phyloP scores from a whole-genome alignment of 1,140 invertebrate genomes.

The Drosophila eugracilis region DNA sequence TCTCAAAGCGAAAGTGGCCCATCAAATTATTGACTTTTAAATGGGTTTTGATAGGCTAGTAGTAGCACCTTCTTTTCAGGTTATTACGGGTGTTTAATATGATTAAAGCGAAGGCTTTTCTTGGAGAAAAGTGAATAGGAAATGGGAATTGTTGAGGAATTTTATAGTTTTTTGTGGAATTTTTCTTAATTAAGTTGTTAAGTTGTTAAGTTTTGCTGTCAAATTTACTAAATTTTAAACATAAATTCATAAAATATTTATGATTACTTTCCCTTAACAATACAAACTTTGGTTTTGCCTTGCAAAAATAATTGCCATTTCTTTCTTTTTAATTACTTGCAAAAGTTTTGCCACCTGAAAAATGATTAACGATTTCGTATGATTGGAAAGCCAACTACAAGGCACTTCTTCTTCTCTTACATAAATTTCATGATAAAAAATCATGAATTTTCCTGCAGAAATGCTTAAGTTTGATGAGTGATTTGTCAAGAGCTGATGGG shows the following conservation, averaged over 20 bases:
- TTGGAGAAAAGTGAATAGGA: neutral
- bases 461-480: conserved; percentile 19
- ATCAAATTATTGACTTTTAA: conserved; percentile 7
- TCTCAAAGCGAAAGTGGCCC: neutral
- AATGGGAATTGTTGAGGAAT: no score
- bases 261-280: no score
- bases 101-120: neutral
- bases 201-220: no score
- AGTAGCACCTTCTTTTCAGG: neutral
- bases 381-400: conserved; percentile 11
- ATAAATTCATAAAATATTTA: no score
- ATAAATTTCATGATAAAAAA: conserved; percentile 2
- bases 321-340: conserved; percentile 1
- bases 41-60: neutral
- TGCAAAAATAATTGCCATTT: no score
- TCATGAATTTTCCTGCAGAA: conserved; percentile 13
- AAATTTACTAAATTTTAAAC: no score
- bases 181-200: no score
- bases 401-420: neutral
- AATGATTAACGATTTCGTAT: neutral
- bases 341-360: neutral
- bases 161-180: neutral
- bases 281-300: no score
- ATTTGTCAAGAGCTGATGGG: conserved; percentile 30
- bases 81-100: neutral